Conservation (phyloP, 2,113 vertebrate species). For the Prunella fulvescens region DNA sequence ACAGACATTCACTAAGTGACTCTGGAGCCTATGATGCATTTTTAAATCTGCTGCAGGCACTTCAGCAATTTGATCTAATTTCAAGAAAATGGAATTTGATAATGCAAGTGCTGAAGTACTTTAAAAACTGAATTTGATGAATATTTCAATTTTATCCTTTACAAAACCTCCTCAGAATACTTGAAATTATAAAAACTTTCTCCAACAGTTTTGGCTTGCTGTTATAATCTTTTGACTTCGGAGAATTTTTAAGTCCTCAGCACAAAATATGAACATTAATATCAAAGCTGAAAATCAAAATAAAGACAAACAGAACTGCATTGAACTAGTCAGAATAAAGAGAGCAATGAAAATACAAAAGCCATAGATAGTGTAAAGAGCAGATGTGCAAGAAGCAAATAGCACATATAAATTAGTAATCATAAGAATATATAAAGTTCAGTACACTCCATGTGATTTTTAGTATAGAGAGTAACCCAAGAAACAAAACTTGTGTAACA, state of each 20-base stretch:
- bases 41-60: neutral
- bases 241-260: neutral
- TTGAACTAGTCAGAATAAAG: neutral
- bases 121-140: neutral
- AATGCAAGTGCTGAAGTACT: neutral
- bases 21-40: neutral
- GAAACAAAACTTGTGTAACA: neutral
- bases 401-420: neutral
- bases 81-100: slow-evolving; percentile 11
- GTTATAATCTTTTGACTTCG: neutral
- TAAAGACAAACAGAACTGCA: neutral
- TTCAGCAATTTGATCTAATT: neutral
- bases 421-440: neutral
- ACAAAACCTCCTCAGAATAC: neutral
- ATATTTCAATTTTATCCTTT: neutral
- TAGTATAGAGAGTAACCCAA: neutral
- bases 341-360: neutral
- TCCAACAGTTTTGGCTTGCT: neutral
- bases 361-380: neutral
- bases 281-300: neutral
- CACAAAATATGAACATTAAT: neutral
- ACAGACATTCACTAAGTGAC: neutral
- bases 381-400: neutral
- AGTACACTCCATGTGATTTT: neutral
- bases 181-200: neutral